phyloP scores from a whole-genome alignment of 2,888 invertebrate species.

The Agrochola circellaris region DNA sequence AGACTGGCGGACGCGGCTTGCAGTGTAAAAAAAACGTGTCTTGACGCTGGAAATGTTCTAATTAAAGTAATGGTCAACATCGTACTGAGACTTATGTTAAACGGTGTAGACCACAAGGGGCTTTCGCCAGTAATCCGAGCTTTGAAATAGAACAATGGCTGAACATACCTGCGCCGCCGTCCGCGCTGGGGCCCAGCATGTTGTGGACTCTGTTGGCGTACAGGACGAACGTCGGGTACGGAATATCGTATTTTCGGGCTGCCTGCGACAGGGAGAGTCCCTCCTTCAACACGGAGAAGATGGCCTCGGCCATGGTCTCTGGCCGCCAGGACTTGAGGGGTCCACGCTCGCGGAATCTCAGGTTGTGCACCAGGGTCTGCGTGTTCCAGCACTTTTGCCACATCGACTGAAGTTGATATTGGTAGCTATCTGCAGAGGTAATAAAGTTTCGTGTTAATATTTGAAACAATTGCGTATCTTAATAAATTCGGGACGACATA shows the following conservation, averaged over 20 bases:
- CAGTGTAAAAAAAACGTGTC: slow-evolving; percentile 29
- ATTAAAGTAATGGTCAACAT: slow-evolving; percentile 44
- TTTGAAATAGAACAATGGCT: slow-evolving; percentile 51
- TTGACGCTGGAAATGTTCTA: slow-evolving; percentile 25
- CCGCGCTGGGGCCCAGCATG: slow-evolving; percentile 97
- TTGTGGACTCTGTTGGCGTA: slow-evolving; percentile 98
- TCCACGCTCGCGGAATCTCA: slow-evolving; percentile 97
- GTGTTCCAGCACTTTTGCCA: slow-evolving; percentile 99
- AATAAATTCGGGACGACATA: background rate
- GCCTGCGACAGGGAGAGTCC: slow-evolving; percentile 97
- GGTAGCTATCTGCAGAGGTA: slow-evolving; percentile 97
- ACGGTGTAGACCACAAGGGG: slow-evolving; percentile 47
- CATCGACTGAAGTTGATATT: slow-evolving; percentile 98
- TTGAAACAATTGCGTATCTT: background rate
- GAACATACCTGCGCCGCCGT: slow-evolving; percentile 95
- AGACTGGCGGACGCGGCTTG: slow-evolving; percentile 58
- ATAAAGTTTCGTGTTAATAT: slow-evolving; percentile 74
- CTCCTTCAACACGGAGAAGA: slow-evolving; percentile 97
- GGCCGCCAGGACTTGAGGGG: slow-evolving; percentile 98
- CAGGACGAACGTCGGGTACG: slow-evolving; percentile 97
- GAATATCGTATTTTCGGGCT: slow-evolving; percentile 98
- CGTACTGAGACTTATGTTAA: slow-evolving; percentile 35
- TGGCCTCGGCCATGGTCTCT: slow-evolving; percentile 98
- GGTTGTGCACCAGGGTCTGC: slow-evolving; percentile 96
- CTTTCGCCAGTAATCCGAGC: slow-evolving; percentile 67